Conservation (phyloP, 2,888 invertebrate genomes). For the Ethmia dodecea region DNA sequence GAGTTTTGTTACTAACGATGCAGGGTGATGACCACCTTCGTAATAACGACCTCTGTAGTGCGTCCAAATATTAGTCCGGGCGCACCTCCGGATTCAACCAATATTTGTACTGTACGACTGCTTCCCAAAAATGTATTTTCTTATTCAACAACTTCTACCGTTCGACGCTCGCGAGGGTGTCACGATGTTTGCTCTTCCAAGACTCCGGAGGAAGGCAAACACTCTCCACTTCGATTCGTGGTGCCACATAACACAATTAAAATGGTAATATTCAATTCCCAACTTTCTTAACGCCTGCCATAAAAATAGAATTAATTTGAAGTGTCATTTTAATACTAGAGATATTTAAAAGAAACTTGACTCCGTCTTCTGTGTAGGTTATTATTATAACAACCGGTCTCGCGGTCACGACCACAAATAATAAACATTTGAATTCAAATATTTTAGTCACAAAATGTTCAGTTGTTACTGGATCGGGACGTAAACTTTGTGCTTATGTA, state of each 20-base stretch:
- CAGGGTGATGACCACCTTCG: slow-evolving; percentile 35
- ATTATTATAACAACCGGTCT: slow-evolving; percentile 11
- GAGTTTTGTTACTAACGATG: background rate
- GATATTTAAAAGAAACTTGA: slow-evolving; percentile 18
- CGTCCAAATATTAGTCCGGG: slow-evolving; percentile 63
- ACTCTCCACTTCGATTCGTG: slow-evolving; percentile 24
- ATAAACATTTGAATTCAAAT: slow-evolving; percentile 15
- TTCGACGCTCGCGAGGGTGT: slow-evolving; percentile 56
- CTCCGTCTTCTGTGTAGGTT: slow-evolving; percentile 9
- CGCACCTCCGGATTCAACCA: slow-evolving; percentile 65
- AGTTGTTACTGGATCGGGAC: slow-evolving; percentile 20
- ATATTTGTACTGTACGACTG: slow-evolving; percentile 68
- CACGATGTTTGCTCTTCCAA: slow-evolving; percentile 52
- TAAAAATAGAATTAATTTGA: slow-evolving; percentile 19
- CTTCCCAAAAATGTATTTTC: slow-evolving; percentile 70
- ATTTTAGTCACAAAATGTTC: slow-evolving; percentile 21
- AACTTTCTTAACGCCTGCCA: slow-evolving; percentile 7
- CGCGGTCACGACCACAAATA: slow-evolving; percentile 8
- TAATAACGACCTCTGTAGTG: slow-evolving; percentile 58
- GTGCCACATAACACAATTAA: slow-evolving; percentile 6
- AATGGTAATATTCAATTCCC: slow-evolving; percentile 4
- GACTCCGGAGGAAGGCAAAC: slow-evolving; percentile 37
- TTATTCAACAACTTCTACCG: slow-evolving; percentile 66
- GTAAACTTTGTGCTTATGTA: slow-evolving; percentile 31
- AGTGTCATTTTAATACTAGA: slow-evolving; percentile 20